phyloP scores from a whole-genome alignment of 37 sponge, comb jelly and placozoan species.

The Eunapius fragilis region DNA sequence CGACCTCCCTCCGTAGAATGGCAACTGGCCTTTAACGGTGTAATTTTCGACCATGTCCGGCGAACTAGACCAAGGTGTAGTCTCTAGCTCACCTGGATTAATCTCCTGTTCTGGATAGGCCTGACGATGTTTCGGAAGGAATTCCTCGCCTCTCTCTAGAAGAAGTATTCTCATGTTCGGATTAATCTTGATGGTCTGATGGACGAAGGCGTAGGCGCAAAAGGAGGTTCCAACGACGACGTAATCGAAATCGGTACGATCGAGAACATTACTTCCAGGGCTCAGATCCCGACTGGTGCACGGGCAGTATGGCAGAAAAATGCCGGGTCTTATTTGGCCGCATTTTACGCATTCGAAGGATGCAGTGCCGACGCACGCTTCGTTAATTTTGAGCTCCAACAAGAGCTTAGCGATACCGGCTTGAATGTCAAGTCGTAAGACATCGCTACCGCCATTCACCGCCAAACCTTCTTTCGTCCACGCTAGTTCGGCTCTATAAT shows the following conservation, averaged over 20 bases:
- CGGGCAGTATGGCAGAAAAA: background rate
- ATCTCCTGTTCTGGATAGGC: no score
- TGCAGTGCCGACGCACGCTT: background rate
- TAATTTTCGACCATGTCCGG: no score
- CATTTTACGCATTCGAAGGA: background rate
- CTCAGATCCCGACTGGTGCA: background rate
- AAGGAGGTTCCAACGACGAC: conserved; percentile 54
- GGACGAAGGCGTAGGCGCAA: conserved; percentile 42
- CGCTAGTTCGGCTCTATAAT: background rate
- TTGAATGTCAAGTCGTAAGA: background rate
- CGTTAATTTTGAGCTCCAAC: background rate
- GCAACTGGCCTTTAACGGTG: conserved; percentile 18
- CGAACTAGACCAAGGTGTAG: no score
- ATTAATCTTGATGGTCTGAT: conserved; percentile 8
- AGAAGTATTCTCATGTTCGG: conserved; percentile 58
- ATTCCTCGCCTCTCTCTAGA: conserved; percentile 33
- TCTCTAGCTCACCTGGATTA: no score
- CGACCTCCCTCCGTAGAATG: conserved; percentile 55
- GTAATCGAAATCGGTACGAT: conserved; percentile 29
- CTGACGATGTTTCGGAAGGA: conserved; percentile 48
- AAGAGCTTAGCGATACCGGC: background rate
- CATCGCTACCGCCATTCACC: background rate
- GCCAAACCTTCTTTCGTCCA: background rate
- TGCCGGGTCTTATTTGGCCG: background rate
- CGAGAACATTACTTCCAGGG: background rate